Evolutionary conservation across 2,888 invertebrate genomes (phyloP).

Genomic region (Volucella inflata): DNA sequence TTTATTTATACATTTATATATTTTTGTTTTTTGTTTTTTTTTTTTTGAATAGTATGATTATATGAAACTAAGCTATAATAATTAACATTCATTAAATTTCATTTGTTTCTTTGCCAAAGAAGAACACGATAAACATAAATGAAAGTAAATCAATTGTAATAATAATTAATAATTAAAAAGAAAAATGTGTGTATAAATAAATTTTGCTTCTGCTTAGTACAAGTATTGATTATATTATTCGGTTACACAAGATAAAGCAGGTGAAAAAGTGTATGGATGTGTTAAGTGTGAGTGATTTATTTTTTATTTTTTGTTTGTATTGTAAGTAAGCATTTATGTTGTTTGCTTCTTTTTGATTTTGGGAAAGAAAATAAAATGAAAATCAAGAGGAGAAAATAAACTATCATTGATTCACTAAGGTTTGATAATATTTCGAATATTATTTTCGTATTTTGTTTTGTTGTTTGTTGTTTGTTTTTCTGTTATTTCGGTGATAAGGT

Average conservation of each 20-base stretch:
- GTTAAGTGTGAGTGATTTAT: constrained; percentile 16
- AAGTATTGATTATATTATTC: constrained; percentile 55
- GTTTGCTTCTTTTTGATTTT: not conserved
- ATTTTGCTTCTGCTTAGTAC: constrained; percentile 69
- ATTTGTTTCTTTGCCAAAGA: constrained; percentile 45
- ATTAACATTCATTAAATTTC: constrained; percentile 52
- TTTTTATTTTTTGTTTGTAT: too few species aligned
- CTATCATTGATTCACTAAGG: constrained; percentile 54
- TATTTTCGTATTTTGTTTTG: constrained; percentile 66
- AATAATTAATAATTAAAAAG: constrained; percentile 17
- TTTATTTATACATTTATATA: constrained; percentile 28
- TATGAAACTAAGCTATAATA: constrained; percentile 71
- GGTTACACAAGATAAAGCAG: constrained; percentile 55
- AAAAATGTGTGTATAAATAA: constrained; percentile 68
- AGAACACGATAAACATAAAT: constrained; percentile 17
- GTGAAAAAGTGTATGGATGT: constrained; percentile 51
- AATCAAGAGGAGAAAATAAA: constrained; percentile 32
- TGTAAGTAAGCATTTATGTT: constrained; percentile 40
- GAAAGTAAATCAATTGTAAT: not conserved
- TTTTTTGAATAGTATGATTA: constrained; percentile 63
- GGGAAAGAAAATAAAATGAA: constrained; percentile 23
- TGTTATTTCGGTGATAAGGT: constrained; percentile 75
- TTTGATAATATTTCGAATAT: constrained; percentile 76
- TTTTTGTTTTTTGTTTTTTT: constrained; percentile 54
- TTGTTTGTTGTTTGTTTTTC: too few species aligned